These are phyloP conservation scores for Limenitis camilla DNA, from an alignment of 2,888 invertebrate genomes.

Conservation along the genomic window DNA sequence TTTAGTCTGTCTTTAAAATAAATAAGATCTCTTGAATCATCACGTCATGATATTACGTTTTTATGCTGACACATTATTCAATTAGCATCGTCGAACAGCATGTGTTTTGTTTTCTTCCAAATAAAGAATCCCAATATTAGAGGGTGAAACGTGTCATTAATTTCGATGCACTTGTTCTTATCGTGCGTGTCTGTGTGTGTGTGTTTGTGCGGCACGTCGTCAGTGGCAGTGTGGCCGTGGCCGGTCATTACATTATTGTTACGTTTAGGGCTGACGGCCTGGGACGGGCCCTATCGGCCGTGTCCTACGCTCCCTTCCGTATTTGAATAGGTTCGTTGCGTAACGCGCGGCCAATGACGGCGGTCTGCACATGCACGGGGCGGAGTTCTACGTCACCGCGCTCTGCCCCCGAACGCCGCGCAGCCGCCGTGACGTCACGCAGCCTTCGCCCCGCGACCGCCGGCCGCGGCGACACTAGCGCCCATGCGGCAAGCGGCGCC, in stretches of 20 bases:
- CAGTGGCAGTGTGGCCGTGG: slow-evolving; percentile 16
- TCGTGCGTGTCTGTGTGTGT: slow-evolving; percentile 29
- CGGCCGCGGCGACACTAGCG: slow-evolving; percentile 54
- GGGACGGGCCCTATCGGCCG: slow-evolving; percentile 60
- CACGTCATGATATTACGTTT: neutral
- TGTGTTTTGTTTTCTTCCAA: slow-evolving; percentile 21
- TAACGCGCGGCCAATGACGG: slow-evolving; percentile 72
- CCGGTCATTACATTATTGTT: slow-evolving; percentile 63
- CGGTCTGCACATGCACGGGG: slow-evolving; percentile 69
- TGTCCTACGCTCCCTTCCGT: slow-evolving; percentile 65
- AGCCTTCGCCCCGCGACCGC: slow-evolving; percentile 47
- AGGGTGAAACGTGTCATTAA: slow-evolving; percentile 48
- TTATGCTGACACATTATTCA: slow-evolving; percentile 12
- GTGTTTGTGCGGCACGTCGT: slow-evolving; percentile 34
- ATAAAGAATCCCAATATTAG: slow-evolving; percentile 26
- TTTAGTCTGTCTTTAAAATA: neutral
- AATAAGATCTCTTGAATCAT: neutral
- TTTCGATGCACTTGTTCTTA: slow-evolving; percentile 54
- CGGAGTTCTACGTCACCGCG: slow-evolving; percentile 71
- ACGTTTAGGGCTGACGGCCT: slow-evolving; percentile 64
- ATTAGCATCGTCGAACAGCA: slow-evolving; percentile 14
- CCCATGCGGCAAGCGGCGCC: slow-evolving; percentile 50
- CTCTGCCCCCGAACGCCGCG: slow-evolving; percentile 63
- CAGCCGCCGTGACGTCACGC: slow-evolving; percentile 72
- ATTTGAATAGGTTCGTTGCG: slow-evolving; percentile 69